Percentiles rank a stretch among this genome's conserved stretches.
phyloP scores from a whole-genome alignment of 1,140 invertebrate species.

The Melanaphis sacchari region DNA sequence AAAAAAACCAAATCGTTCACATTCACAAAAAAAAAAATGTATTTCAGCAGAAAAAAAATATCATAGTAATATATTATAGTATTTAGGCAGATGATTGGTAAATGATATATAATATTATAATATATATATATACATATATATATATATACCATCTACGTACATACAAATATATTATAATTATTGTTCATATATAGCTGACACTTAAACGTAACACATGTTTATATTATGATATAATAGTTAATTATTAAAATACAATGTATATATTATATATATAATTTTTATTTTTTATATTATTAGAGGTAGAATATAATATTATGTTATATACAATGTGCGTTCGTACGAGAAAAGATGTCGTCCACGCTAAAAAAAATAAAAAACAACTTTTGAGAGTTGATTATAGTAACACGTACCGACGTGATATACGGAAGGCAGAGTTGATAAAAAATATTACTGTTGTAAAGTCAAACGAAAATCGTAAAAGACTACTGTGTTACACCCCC shows the following conservation, averaged over 20 bases:
- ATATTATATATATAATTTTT: neutral
- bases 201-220: neutral
- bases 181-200: neutral
- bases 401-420: neutral
- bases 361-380: neutral
- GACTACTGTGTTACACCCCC: no score
- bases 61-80: no score
- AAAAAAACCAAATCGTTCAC: neutral
- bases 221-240: neutral
- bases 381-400: neutral
- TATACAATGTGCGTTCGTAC: neutral
- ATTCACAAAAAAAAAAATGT: neutral
- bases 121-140: neutral
- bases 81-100: neutral
- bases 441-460: neutral
- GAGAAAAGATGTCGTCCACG: neutral
- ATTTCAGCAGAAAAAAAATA: neutral
- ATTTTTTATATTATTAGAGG: neutral
- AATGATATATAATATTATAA: neutral
- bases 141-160: neutral
- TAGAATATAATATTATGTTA: constrained; percentile 13
- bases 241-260: constrained; percentile 23
- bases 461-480: neutral
- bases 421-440: neutral
- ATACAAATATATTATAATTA: neutral